Percentiles rank a stretch among this genome's conserved stretches.
These are phyloP conservation scores for Homalodisca vitripennis DNA, from an alignment of 1,140 invertebrate genomes.

Conservation along the genomic window DNA sequence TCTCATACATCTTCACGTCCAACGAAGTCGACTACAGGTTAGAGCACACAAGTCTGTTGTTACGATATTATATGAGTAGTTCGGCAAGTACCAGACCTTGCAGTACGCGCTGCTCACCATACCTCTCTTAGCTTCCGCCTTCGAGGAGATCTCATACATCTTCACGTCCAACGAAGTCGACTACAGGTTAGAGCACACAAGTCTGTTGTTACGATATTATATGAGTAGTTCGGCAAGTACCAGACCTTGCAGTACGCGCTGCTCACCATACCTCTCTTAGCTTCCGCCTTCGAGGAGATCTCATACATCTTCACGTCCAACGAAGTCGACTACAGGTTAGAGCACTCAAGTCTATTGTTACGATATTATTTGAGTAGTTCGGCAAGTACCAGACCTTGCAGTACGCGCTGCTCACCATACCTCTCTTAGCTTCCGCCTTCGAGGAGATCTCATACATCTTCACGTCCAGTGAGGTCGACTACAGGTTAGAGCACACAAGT, in stretches of 20 bases:
- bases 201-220: too few species aligned
- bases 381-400: neutral
- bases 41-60: too few species aligned
- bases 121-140: neutral
- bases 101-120: neutral
- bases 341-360: too few species aligned
- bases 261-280: neutral
- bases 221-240: too few species aligned
- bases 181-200: slow-evolving; percentile 16
- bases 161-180: slow-evolving; percentile 3
- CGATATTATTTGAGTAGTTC: too few species aligned
- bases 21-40: slow-evolving; percentile 13
- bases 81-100: neutral
- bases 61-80: too few species aligned
- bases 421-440: neutral
- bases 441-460: slow-evolving; percentile 13
- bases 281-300: slow-evolving; percentile 5
- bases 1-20: slow-evolving; percentile 2
- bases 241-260: neutral
- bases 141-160: slow-evolving; percentile 7
- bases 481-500: slow-evolving; percentile 12
- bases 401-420: neutral
- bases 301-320: slow-evolving; percentile 4
- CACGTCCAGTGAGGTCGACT: slow-evolving; percentile 10
- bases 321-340: slow-evolving; percentile 12